These are phyloP conservation scores for Cettia cetti DNA, from an alignment of 2,113 vertebrate genomes.

Conservation along the genomic window DNA sequence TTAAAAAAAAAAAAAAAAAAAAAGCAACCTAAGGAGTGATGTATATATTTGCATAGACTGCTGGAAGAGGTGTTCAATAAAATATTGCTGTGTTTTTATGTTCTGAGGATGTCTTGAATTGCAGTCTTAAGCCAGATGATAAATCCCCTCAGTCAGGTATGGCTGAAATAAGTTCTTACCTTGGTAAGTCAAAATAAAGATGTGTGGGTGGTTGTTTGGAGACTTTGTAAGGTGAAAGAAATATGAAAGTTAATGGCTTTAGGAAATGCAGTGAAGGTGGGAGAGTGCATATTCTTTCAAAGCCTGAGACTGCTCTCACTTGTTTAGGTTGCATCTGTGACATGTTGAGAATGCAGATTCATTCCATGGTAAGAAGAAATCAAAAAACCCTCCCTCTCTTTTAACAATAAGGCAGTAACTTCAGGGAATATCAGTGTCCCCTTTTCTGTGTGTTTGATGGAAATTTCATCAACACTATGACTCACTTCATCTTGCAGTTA, in stretches of 20 bases:
- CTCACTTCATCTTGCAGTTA: neutral
- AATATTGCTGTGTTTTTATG: neutral
- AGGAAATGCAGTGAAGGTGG: neutral
- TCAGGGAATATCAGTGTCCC: neutral
- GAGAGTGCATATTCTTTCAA: neutral
- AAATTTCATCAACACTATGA: neutral
- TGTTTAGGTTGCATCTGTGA: neutral
- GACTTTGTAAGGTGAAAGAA: neutral
- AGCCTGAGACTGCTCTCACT: neutral
- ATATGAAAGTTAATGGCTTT: neutral
- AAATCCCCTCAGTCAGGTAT: neutral
- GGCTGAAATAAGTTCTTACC: neutral
- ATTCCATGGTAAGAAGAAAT: neutral
- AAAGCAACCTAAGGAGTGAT: neutral
- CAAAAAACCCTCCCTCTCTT: neutral
- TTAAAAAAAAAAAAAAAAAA: too few species aligned
- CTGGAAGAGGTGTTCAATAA: neutral
- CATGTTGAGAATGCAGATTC: neutral
- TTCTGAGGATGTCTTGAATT: neutral
- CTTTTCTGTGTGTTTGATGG: neutral
- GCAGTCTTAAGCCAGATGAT: neutral
- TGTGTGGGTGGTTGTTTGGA: neutral
- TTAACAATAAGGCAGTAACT: neutral
- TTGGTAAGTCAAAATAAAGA: conserved; percentile 30
- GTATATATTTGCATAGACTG: conserved; percentile 36